These are phyloP conservation scores for Nesospiza acunhae DNA, from an alignment of 2,113 vertebrate species.

Conservation along the genomic window DNA sequence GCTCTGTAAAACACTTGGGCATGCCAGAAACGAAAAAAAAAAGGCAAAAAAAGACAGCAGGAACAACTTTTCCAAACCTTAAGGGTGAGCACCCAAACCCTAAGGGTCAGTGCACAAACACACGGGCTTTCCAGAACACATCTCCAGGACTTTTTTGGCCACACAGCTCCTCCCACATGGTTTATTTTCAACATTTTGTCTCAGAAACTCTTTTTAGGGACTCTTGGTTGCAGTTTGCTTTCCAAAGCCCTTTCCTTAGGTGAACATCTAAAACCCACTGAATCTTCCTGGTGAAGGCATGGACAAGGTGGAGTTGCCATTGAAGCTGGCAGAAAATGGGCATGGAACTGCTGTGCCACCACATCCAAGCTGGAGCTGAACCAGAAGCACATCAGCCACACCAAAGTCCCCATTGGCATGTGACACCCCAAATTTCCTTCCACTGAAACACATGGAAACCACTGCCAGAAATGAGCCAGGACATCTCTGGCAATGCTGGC, in stretches of 20 bases:
- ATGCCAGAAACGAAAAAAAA: background rate
- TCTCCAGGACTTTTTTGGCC: background rate
- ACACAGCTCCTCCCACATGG: background rate
- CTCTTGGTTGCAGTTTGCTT: background rate
- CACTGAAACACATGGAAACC: background rate
- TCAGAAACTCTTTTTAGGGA: background rate
- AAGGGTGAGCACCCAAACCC: background rate
- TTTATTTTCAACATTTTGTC: background rate
- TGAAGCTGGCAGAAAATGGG: background rate
- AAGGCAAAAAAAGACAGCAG: background rate
- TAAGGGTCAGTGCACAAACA: rapidly evolving
- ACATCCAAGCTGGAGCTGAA: background rate
- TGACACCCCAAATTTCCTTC: background rate
- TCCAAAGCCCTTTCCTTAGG: background rate
- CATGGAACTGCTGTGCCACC: background rate
- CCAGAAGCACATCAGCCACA: background rate
- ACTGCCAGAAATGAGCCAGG: background rate
- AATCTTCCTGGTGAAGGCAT: background rate
- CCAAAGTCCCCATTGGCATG: rapidly evolving
- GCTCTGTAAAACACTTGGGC: background rate
- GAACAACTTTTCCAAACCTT: background rate
- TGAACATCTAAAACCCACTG: rapidly evolving
- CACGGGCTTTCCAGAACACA: background rate
- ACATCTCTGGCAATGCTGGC: background rate
- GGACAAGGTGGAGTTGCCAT: background rate